Evolutionary conservation across 2,888 invertebrate genomes (phyloP), one percentile per base, ranked within the genome.

Genomic region (Creontiades dilutus): DNA sequence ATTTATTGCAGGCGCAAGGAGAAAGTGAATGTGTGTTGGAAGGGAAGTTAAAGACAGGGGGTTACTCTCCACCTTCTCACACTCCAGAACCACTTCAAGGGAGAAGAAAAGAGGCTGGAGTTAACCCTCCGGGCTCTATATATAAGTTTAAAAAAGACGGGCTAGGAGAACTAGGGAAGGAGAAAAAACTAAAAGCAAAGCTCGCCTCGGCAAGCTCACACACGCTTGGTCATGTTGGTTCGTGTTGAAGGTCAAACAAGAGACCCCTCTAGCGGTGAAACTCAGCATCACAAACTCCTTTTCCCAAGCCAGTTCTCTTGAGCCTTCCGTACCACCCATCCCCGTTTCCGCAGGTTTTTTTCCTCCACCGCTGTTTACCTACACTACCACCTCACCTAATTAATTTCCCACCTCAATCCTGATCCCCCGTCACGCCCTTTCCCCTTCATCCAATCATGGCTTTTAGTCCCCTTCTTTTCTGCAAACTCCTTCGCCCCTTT

Each of bases 391-490:
- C 28, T 78, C 78, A 78, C 78, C 75, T 86, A 86, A 86, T 86
- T 86, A 86, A 86, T 86, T 86, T 86, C 68, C 47, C 86, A 13
- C 86, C 86, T 86, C 12, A 75, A 86, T 86, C 86, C 68, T 75
- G 75, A 86, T 86, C 75, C 47, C 86, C 46, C 75, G 68, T 86
- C 86, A 86, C 86, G 86, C 85, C 16, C 85, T n/a, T 28, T 52
- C 76, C 86, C 28, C 85, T 85, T 86, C 86, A 86, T 86, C 75
- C 75, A 75, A 86, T 86, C 86, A 86, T 37, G 86, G 46, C 86
- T 47, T 61, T 82, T 47, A 68, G 48, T 75, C 68, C 75, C 27
- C 57, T 55, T 61, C 57, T 85, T 55, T 57, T 47, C 78, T 47
- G 78, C 52, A 7, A 47, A 82, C 82, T 82, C 47, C 82, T 23